These are phyloP conservation scores for Gallinago media DNA, from an alignment of 2,113 vertebrate genomes.

Conservation along the genomic window DNA sequence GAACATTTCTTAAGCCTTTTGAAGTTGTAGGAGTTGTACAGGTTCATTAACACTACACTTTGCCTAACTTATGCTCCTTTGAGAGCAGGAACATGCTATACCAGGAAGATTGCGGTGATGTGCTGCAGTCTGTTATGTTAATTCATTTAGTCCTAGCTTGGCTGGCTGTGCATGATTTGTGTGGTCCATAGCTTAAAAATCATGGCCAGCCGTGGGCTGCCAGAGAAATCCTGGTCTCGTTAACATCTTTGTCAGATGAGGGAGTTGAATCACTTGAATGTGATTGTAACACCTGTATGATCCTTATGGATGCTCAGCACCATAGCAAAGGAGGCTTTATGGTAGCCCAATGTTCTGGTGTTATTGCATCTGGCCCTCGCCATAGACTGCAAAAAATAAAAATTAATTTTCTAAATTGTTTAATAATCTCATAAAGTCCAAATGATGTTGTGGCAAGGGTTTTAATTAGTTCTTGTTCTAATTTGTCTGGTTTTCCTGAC, in stretches of 20 bases:
- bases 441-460: neutral
- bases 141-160: neutral
- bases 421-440: neutral
- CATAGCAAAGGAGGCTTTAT: neutral
- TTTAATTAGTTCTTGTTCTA: neutral
- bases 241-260: neutral
- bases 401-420: neutral
- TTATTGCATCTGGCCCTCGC: neutral
- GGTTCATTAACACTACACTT: accelerated
- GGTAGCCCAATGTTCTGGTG: neutral
- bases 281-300: neutral
- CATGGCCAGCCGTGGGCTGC: accelerated
- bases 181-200: neutral
- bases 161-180: neutral
- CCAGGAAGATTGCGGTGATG: neutral
- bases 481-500: neutral
- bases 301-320: neutral
- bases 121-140: neutral
- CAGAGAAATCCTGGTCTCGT: neutral
- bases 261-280: accelerated
- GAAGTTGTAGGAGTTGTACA: neutral
- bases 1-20: neutral
- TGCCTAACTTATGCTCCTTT: neutral
- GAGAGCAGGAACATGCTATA: neutral
- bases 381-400: neutral